Percentiles rank a stretch among this genome's conserved stretches.
phyloP scores from a whole-genome alignment of 1,140 invertebrate species.

The Trachymyrmex cornetzi region DNA sequence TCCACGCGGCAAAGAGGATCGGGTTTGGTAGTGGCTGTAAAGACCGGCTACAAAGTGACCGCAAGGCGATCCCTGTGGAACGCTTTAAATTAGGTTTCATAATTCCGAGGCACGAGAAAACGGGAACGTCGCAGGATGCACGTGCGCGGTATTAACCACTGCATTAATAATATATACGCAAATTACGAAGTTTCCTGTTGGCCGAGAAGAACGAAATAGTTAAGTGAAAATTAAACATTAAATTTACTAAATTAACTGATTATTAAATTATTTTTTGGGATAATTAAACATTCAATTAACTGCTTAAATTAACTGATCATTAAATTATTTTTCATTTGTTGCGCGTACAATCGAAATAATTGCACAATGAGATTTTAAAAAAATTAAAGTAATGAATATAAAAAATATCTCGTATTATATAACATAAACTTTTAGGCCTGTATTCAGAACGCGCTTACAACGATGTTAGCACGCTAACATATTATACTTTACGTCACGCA shows the following conservation, averaged over 20 bases:
- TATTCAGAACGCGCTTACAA: no score
- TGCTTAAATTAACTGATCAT: not conserved
- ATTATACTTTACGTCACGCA: no score
- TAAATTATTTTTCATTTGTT: not conserved
- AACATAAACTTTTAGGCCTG: not conserved
- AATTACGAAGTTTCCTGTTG: conserved; percentile 42
- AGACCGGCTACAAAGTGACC: conserved; percentile 50
- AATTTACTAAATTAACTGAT: not conserved
- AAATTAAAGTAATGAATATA: not conserved
- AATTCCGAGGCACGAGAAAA: conserved; percentile 32
- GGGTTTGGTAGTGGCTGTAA: conserved; percentile 1
- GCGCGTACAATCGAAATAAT: not conserved
- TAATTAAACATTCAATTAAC: conserved; percentile 10
- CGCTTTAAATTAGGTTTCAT: conserved; percentile 50
- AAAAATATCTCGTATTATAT: not conserved
- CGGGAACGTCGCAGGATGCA: not conserved
- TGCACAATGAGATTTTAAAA: not conserved
- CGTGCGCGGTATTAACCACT: conserved; percentile 5
- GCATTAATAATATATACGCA: conserved; percentile 41
- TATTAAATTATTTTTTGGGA: not conserved
- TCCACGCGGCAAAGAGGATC: conserved; percentile 36
- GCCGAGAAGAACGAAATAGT: conserved; percentile 22
- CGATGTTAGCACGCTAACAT: no score
- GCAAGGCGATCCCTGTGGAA: conserved; percentile 24
- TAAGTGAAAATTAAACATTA: conserved; percentile 17